Evolutionary conservation across 2,797 vertebrate genomes (phyloP).

Genomic region (Leptatherina wallacei): DNA sequence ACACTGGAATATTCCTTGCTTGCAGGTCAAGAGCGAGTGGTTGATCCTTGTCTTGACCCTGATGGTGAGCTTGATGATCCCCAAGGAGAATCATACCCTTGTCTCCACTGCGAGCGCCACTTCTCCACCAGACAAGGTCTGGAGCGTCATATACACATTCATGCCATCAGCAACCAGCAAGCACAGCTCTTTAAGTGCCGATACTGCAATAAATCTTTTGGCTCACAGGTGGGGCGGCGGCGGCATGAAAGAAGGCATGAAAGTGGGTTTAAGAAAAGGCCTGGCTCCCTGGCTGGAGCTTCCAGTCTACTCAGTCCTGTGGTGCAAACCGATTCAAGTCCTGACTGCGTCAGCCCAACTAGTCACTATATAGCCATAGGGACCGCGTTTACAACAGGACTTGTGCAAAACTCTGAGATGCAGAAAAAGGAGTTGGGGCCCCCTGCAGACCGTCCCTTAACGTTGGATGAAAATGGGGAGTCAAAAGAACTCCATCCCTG

Average conservation of each 20-base stretch:
- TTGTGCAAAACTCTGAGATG: slow-evolving; percentile 76
- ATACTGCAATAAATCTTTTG: slow-evolving; percentile 95
- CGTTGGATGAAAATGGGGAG: slow-evolving; percentile 90
- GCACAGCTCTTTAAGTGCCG: slow-evolving; percentile 93
- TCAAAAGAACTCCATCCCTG: slow-evolving; percentile 93
- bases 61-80: slow-evolving; percentile 86
- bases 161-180: slow-evolving; percentile 84
- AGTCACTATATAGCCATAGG: slow-evolving; percentile 72
- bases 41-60: slow-evolving; percentile 72
- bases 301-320: slow-evolving; percentile 66
- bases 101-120: slow-evolving; percentile 94
- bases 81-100: slow-evolving; percentile 87
- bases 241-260: slow-evolving; percentile 95
- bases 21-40: slow-evolving; percentile 64
- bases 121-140: slow-evolving; percentile 96
- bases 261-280: slow-evolving; percentile 88
- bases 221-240: slow-evolving; percentile 95
- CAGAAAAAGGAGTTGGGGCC: slow-evolving; percentile 69
- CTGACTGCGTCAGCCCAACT: slow-evolving; percentile 76
- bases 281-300: slow-evolving; percentile 76
- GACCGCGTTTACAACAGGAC: slow-evolving; percentile 70
- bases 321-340: slow-evolving; percentile 77
- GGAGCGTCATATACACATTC: slow-evolving; percentile 95
- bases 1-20: slow-evolving; percentile 64
- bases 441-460: slow-evolving; percentile 70